These are phyloP conservation scores for Pyrocephalus nanus DNA, from an alignment of 2,797 vertebrate genomes.

Conservation along the genomic window DNA sequence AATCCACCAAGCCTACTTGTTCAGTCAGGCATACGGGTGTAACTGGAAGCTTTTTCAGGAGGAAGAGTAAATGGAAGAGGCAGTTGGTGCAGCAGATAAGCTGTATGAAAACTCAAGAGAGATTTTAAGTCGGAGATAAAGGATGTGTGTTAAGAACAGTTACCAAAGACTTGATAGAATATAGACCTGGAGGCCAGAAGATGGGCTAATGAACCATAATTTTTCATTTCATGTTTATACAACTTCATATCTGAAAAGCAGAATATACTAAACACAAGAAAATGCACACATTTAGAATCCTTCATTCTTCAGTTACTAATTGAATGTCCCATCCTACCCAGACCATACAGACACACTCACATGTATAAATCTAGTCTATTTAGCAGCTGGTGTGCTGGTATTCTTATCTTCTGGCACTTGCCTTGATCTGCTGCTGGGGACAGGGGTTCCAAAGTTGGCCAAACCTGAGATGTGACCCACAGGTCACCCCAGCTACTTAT, in stretches of 20 bases:
- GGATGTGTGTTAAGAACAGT: not conserved
- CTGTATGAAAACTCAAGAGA: not conserved
- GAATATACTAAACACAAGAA: not conserved
- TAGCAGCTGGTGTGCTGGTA: not conserved
- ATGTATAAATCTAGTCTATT: rapidly evolving
- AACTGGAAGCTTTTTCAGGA: not conserved
- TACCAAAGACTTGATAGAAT: not conserved
- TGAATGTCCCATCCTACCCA: not conserved
- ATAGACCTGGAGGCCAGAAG: not conserved
- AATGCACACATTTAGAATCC: not conserved
- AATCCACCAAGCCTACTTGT: not conserved
- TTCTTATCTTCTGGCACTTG: not conserved
- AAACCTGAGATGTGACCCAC: not conserved
- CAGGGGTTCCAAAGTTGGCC: not conserved
- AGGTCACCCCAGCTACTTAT: not conserved
- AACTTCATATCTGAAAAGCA: not conserved
- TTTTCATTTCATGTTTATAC: not conserved
- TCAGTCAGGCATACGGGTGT: not conserved
- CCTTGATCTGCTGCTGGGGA: not conserved
- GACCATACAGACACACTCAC: rapidly evolving
- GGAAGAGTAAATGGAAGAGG: not conserved
- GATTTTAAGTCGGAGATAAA: not conserved
- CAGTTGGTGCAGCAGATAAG: not conserved
- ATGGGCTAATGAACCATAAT: not conserved
- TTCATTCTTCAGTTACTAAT: not conserved